phyloP scores from a whole-genome alignment of 1,140 invertebrate genomes.

The Sycophaga agraensis region DNA sequence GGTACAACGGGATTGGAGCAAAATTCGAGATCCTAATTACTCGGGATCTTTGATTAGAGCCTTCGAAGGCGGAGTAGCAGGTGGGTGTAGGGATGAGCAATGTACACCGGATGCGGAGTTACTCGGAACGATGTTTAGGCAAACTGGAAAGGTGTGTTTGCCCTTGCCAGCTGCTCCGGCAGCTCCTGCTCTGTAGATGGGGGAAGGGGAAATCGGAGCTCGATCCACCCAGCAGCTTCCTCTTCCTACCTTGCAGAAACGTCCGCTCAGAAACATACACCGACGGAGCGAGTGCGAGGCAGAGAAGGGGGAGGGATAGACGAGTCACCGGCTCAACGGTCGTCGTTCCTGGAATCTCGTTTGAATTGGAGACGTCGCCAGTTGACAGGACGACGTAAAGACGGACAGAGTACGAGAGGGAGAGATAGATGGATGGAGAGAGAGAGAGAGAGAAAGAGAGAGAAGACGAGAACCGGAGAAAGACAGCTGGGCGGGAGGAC shows the following conservation, averaged over 20 bases:
- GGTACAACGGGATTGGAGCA: background rate
- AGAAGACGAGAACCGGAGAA: too few species aligned
- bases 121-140: conserved; percentile 3
- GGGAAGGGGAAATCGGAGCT: background rate
- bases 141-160: conserved; percentile 5
- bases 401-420: background rate
- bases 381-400: conserved; percentile 7
- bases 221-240: background rate
- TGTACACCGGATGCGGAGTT: background rate
- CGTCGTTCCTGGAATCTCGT: conserved; percentile 6
- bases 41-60: conserved; percentile 22
- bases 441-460: background rate
- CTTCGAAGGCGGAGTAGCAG: background rate
- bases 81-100: conserved; percentile 25
- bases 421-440: background rate
- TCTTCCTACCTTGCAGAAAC: conserved; percentile 2
- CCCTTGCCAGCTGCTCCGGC: background rate
- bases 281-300: background rate
- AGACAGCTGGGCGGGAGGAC: too few species aligned
- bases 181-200: background rate
- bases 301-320: background rate
- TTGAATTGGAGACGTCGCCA: conserved; percentile 14
- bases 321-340: background rate
- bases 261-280: background rate
- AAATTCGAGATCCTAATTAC: conserved; percentile 20